Evolutionary conservation across 2,888 invertebrate genomes (phyloP).

Genomic region (Lymantria monacha): DNA sequence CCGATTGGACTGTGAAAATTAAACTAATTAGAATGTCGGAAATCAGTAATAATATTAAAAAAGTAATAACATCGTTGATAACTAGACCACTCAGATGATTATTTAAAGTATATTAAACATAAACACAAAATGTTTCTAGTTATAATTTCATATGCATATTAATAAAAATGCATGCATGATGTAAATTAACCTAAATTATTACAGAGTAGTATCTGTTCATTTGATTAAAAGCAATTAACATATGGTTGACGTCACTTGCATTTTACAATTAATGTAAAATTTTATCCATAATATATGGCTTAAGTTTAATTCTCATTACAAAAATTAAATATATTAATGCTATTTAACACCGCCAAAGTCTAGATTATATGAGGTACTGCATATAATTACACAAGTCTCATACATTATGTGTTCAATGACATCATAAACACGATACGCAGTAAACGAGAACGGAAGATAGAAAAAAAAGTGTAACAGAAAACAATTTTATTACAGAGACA

Average conservation of each 20-base stretch:
- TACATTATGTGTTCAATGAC: slow-evolving; percentile 48
- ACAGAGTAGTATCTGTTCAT: too few species aligned
- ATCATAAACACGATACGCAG: slow-evolving; percentile 48
- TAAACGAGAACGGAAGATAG: slow-evolving; percentile 61
- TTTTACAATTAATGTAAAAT: too few species aligned
- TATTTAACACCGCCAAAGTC: too few species aligned
- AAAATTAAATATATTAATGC: too few species aligned
- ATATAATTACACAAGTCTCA: slow-evolving; percentile 7
- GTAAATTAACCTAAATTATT: too few species aligned
- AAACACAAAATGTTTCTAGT: neutral
- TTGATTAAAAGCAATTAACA: too few species aligned
- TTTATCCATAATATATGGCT: too few species aligned
- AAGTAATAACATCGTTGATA: neutral
- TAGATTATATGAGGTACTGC: neutral
- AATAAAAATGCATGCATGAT: neutral
- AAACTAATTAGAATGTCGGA: slow-evolving; percentile 25
- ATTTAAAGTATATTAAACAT: neutral
- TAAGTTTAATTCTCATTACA: too few species aligned
- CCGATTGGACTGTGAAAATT: slow-evolving; percentile 13
- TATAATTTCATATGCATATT: neutral
- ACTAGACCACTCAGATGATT: neutral
- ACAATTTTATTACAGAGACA: slow-evolving; percentile 64
- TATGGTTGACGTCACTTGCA: too few species aligned
- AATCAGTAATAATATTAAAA: slow-evolving; percentile 9
- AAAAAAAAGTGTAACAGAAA: slow-evolving; percentile 59